Evolutionary conservation across 2,113 vertebrate species (phyloP).

Genomic region (Arvicanthis niloticus): DNA sequence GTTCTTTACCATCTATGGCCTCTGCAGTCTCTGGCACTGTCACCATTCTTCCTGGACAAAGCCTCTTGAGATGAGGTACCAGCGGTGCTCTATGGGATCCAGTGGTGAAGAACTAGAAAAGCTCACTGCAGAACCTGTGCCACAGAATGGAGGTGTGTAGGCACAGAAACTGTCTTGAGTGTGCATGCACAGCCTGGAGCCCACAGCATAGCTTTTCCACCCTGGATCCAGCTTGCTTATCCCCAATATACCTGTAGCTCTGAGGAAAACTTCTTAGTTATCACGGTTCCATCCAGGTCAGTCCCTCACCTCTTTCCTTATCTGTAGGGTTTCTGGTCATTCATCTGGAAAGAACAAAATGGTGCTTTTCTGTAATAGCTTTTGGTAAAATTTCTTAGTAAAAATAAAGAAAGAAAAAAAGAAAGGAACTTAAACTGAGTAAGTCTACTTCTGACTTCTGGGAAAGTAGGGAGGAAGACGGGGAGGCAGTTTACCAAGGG

Average conservation of each 20-base stretch:
- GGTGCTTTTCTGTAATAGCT: background rate
- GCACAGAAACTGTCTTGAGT: no score
- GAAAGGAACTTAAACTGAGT: background rate
- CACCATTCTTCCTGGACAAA: background rate
- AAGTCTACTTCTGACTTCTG: background rate
- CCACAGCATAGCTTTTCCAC: background rate
- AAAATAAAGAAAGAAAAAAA: background rate
- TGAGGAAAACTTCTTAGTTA: background rate
- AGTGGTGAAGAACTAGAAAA: background rate
- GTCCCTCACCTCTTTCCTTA: background rate
- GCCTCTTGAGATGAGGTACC: background rate
- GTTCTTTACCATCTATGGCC: background rate
- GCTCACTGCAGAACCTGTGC: background rate
- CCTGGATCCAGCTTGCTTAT: background rate
- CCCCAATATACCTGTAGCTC: background rate
- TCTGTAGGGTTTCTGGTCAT: background rate
- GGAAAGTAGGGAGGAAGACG: background rate
- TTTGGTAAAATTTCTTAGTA: background rate
- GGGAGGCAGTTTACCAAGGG: background rate
- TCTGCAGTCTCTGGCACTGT: conserved; percentile 67
- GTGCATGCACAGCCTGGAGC: background rate
- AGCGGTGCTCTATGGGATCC: conserved; percentile 16
- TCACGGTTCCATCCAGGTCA: background rate
- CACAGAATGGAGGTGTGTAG: background rate
- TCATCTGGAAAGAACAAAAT: background rate